Evolutionary conservation across 2,113 vertebrate genomes (phyloP).

Genomic region (Micronisus gabar): DNA sequence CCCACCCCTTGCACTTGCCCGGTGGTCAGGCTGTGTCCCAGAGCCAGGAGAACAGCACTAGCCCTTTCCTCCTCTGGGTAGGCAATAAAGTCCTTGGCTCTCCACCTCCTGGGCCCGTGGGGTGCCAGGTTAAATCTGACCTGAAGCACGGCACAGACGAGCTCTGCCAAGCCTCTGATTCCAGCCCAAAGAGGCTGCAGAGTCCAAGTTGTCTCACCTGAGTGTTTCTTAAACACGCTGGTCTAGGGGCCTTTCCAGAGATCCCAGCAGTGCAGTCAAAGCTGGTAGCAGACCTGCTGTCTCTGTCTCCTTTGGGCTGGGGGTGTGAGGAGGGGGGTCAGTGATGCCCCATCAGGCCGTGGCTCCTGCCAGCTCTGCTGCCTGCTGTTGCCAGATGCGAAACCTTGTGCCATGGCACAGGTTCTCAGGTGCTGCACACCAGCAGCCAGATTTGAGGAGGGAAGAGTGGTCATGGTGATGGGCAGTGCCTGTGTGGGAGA

Average conservation of each 20-base stretch:
- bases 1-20: background rate
- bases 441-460: background rate
- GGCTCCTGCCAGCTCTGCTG: background rate
- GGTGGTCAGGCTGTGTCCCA: background rate
- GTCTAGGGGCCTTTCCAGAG: background rate
- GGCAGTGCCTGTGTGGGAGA: background rate
- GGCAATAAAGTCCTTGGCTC: background rate
- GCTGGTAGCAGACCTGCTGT: background rate
- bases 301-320: background rate
- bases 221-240: background rate
- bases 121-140: background rate
- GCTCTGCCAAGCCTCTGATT: background rate
- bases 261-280: background rate
- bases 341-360: rapidly evolving
- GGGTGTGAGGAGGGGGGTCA: background rate
- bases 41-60: background rate
- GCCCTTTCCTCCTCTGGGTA: background rate
- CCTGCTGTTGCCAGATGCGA: background rate
- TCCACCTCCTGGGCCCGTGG: background rate
- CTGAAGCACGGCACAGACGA: background rate
- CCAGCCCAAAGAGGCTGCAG: background rate
- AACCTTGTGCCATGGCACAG: rapidly evolving
- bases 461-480: rapidly evolving
- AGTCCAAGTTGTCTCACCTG: background rate
- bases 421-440: too few relatives aligned